A percentile compares a stretch with the other conserved stretches of the same genome.
phyloP scores from a whole-genome alignment of 37 sponge, comb jelly and placozoan species.

The Oopsacas minuta region DNA sequence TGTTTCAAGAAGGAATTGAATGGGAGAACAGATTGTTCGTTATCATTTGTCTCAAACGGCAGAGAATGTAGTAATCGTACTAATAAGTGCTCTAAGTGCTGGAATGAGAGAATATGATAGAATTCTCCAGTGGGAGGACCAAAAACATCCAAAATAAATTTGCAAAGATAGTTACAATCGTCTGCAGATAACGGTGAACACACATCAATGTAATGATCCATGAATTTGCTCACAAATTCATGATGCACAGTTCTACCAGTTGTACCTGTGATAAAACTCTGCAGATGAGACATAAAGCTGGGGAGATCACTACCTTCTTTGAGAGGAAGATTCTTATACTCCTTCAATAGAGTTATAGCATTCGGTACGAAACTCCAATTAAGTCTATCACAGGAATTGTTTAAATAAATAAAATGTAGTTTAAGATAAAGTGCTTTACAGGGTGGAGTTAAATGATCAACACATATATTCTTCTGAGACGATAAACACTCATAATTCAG shows the following conservation, averaged over 20 bases:
- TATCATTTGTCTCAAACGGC: not conserved
- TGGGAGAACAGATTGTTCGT: not conserved
- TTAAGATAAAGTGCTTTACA: not conserved
- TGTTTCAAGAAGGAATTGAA: not conserved
- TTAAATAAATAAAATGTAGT: not conserved
- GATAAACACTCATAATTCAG: not conserved
- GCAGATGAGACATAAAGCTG: not conserved
- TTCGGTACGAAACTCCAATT: not conserved
- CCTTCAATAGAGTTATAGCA: not conserved
- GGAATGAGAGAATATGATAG: not conserved
- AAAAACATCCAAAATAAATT: not conserved
- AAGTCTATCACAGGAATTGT: not conserved
- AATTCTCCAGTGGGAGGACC: not conserved
- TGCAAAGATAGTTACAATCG: not conserved
- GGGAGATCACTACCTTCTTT: not conserved
- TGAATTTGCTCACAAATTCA: not conserved
- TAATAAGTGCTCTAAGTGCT: not conserved
- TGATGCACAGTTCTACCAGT: not conserved
- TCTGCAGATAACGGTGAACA: not conserved
- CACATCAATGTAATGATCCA: slow-evolving; percentile 2
- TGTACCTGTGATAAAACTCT: not conserved
- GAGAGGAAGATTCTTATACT: not conserved
- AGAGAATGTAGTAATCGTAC: not conserved
- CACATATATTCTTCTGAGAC: not conserved
- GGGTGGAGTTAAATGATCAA: not conserved